Percentiles rank a stretch among this genome's conserved stretches.
These are phyloP conservation scores for Clytia hemisphaerica DNA, from an alignment of 30 jellyfish, hydroid and myxozoan species.

Conservation along the genomic window DNA sequence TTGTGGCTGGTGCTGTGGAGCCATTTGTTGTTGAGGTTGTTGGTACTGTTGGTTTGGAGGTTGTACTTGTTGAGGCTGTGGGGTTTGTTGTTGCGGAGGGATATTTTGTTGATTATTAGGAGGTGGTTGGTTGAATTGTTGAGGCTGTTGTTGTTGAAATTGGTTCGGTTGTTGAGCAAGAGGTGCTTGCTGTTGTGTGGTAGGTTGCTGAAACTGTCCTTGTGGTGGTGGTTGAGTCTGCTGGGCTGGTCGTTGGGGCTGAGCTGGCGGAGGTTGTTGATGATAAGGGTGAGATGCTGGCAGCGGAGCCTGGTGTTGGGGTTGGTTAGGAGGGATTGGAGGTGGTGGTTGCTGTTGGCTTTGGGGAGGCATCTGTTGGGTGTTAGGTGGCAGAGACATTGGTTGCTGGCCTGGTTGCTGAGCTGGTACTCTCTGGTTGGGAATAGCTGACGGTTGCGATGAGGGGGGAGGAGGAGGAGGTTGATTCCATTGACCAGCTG, in stretches of 20 bases:
- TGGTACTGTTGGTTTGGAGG: slow-evolving; percentile 14
- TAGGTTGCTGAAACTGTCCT: slow-evolving; percentile 3
- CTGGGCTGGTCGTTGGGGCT: slow-evolving; percentile 4
- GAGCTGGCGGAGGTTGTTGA: slow-evolving; percentile 14
- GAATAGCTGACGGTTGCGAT: neutral
- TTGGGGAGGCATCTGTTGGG: slow-evolving; percentile 22
- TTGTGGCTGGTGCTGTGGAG: slow-evolving; percentile 18
- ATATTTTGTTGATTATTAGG: neutral
- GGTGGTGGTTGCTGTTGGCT: slow-evolving; percentile 33
- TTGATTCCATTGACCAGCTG: neutral
- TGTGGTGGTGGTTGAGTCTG: slow-evolving; percentile 14
- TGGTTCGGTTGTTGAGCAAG: slow-evolving; percentile 18
- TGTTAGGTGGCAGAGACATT: slow-evolving; percentile 22
- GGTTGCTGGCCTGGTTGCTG: slow-evolving; percentile 44
- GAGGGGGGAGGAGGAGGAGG: neutral
- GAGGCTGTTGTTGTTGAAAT: slow-evolving; percentile 45
- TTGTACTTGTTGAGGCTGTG: slow-evolving; percentile 6
- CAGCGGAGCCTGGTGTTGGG: neutral
- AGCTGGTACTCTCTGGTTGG: slow-evolving; percentile 16
- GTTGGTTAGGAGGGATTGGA: neutral
- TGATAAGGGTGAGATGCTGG: neutral
- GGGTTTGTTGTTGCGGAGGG: slow-evolving; percentile 11
- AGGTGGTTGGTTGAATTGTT: slow-evolving; percentile 18
- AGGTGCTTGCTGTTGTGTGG: neutral
- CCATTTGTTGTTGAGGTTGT: slow-evolving; percentile 16